phyloP scores from a whole-genome alignment of 2,113 vertebrate genomes.

The Sinocyclocheilus rhinocerous region DNA sequence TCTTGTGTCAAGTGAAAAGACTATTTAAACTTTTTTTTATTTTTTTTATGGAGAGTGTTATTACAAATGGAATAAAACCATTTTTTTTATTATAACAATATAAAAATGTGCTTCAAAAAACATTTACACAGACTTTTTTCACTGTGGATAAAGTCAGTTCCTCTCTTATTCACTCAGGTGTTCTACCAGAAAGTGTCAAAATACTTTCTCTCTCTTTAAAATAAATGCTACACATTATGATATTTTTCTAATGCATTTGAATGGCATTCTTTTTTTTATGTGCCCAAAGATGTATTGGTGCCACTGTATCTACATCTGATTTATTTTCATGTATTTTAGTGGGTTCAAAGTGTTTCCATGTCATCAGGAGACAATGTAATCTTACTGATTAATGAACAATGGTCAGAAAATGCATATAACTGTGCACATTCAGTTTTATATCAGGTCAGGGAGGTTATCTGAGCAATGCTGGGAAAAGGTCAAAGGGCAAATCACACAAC shows the following conservation, averaged over 20 bases:
- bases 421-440: neutral
- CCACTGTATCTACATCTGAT: neutral
- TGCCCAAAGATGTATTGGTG: neutral
- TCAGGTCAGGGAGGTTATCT: constrained; percentile 9
- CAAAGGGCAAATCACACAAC: constrained; percentile 30
- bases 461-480: constrained; percentile 43
- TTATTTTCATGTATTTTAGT: neutral
- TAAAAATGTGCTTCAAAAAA: neutral
- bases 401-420: neutral
- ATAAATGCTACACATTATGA: neutral
- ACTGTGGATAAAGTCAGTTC: too few relatives aligned
- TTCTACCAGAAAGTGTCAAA: neutral
- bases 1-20: neutral
- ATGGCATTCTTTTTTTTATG: neutral
- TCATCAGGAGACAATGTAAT: neutral
- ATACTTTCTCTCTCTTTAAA: neutral
- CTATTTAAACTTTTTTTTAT: neutral
- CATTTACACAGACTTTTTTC: too few relatives aligned
- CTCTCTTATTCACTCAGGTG: too few relatives aligned
- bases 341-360: neutral
- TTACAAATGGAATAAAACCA: neutral
- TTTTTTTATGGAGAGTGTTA: too few relatives aligned
- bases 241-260: neutral
- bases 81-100: neutral
- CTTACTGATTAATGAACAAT: constrained; percentile 17